These are phyloP conservation scores for Sphyrna mokarran DNA, from an alignment of 2,113 vertebrate species.

Conservation along the genomic window DNA sequence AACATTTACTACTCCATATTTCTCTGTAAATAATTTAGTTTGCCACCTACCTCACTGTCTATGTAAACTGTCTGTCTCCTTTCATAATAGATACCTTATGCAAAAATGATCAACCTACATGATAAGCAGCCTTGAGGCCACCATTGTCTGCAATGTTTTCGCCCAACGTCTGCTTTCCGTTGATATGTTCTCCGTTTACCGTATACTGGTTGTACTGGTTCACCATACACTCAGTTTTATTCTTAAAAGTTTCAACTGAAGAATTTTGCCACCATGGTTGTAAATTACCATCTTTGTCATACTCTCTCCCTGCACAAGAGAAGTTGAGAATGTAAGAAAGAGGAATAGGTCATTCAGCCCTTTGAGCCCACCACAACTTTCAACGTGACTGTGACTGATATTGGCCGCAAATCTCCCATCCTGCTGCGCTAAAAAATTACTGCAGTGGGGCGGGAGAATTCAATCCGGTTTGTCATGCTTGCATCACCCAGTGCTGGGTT, in stretches of 20 bases:
- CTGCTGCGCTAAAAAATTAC: too few relatives aligned
- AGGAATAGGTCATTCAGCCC: too few relatives aligned
- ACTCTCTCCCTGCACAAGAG: constrained; percentile 71
- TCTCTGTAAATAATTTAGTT: not conserved
- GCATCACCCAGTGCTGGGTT: too few relatives aligned
- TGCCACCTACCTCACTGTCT: not conserved
- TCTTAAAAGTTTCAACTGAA: constrained; percentile 80
- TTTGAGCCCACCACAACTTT: too few relatives aligned
- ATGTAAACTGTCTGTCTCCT: not conserved
- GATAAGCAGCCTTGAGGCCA: constrained; percentile 88
- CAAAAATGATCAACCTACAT: constrained; percentile 58
- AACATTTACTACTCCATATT: not conserved
- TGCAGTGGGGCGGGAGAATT: too few relatives aligned
- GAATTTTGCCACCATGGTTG: constrained; percentile 93
- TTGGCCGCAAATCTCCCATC: too few relatives aligned
- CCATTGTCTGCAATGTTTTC: constrained; percentile 96
- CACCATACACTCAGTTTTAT: constrained; percentile 82
- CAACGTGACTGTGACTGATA: too few relatives aligned
- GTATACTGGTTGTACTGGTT: constrained; percentile 79
- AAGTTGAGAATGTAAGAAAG: not conserved
- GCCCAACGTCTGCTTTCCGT: constrained; percentile 85
- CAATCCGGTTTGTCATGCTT: too few relatives aligned
- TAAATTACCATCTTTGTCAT: constrained; percentile 89
- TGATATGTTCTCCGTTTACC: constrained; percentile 81
- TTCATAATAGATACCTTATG: not conserved